Evolutionary conservation across 2,888 invertebrate species (phyloP).

Genomic region (Apocheima hispidaria): DNA sequence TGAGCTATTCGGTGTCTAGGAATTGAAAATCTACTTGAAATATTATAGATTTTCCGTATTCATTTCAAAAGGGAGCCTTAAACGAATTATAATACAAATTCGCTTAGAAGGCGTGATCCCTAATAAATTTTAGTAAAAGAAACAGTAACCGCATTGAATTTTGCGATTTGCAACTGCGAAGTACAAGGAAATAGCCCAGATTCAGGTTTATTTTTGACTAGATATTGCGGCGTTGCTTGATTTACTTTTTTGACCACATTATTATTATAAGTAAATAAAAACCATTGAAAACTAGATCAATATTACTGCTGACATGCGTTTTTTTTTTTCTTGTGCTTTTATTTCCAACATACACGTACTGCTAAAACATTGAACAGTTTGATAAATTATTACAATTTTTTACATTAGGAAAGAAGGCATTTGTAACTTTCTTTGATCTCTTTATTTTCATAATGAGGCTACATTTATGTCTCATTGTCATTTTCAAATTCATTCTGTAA

Average conservation of each 20-base stretch:
- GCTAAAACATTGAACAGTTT: not conserved
- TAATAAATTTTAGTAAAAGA: conserved; percentile 24
- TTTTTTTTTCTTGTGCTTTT: not conserved
- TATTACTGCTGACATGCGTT: not conserved
- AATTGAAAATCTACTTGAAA: too few relatives aligned
- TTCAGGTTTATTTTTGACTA: conserved; percentile 28
- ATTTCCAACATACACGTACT: not conserved
- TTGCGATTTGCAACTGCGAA: conserved; percentile 48
- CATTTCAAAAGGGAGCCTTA: too few relatives aligned
- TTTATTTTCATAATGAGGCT: conserved; percentile 17
- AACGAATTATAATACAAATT: not conserved
- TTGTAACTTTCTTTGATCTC: conserved; percentile 5
- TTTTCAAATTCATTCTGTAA: conserved; percentile 13
- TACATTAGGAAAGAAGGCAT: conserved; percentile 6
- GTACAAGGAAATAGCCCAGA: conserved; percentile 36
- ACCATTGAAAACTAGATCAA: not conserved
- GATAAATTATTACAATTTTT: not conserved
- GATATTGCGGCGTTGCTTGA: conserved; percentile 15
- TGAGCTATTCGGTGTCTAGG: too few relatives aligned
- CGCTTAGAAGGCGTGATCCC: conserved; percentile 3
- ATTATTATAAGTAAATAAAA: not conserved
- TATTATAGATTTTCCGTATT: not conserved
- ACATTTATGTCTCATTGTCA: conserved; percentile 6
- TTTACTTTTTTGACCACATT: conserved; percentile 4
- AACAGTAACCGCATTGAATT: conserved; percentile 45